Evolutionary conservation across 2,888 invertebrate species (phyloP).

Genomic region (Amblyteles armatorius): DNA sequence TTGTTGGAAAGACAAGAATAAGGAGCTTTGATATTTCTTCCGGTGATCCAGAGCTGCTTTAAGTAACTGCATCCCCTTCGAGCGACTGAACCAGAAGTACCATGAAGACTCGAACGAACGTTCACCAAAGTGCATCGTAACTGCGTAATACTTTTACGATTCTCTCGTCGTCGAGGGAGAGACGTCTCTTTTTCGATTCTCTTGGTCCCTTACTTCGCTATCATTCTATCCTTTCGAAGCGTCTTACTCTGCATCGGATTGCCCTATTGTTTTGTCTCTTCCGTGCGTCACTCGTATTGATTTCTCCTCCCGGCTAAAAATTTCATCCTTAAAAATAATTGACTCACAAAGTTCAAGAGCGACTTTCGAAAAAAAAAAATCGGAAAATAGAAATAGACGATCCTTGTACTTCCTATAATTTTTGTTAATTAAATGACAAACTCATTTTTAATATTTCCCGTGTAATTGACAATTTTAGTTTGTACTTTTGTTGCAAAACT

Average conservation of each 20-base stretch:
- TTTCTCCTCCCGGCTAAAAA: neutral
- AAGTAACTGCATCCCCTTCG: neutral
- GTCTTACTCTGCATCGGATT: neutral
- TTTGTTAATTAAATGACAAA: too few relatives aligned
- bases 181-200: constrained; percentile 29
- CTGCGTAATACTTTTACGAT: constrained; percentile 61
- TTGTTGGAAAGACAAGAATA: neutral
- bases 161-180: constrained; percentile 20
- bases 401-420: too few relatives aligned
- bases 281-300: neutral
- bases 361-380: neutral
- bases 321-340: neutral
- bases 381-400: neutral
- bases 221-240: neutral
- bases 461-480: too few relatives aligned
- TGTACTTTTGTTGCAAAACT: too few relatives aligned
- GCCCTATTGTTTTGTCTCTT: neutral
- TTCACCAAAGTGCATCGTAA: constrained; percentile 64
- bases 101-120: constrained; percentile 45
- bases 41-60: constrained; percentile 4
- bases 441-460: too few relatives aligned
- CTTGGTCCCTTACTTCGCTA: constrained; percentile 6
- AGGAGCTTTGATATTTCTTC: neutral
- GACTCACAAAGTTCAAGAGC: too few relatives aligned
- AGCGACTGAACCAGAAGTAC: constrained; percentile 13